These are phyloP conservation scores for Megalurothrips usitatus DNA, from an alignment of 2,888 invertebrate species.

Conservation along the genomic window DNA sequence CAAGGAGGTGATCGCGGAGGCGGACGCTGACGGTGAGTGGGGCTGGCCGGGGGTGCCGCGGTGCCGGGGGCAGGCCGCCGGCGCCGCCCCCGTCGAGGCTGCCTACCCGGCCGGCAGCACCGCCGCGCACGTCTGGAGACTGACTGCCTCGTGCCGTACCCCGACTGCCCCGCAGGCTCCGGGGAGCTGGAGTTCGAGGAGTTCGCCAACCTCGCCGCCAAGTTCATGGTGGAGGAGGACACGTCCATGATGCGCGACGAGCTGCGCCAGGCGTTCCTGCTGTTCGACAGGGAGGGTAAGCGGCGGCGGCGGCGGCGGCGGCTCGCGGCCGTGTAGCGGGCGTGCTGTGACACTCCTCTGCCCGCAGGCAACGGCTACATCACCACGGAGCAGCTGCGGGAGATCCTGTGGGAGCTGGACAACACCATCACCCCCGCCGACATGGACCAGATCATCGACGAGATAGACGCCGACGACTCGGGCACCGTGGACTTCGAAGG, in stretches of 20 bases:
- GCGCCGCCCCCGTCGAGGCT: no score
- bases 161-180: no score
- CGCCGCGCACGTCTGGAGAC: no score
- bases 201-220: conserved; percentile 52
- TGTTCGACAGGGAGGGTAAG: conserved; percentile 54
- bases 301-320: background rate
- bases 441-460: conserved; percentile 90
- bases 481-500: conserved; percentile 98
- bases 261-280: conserved; percentile 56
- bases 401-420: conserved; percentile 88
- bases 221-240: conserved; percentile 54
- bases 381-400: conserved; percentile 78
- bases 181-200: conserved; percentile 55
- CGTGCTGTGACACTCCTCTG: conserved; percentile 2
- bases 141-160: no score
- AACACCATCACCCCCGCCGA: conserved; percentile 85
- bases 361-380: conserved; percentile 77
- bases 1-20: conserved; percentile 54
- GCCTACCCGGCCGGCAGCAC: no score
- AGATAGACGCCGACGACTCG: conserved; percentile 94
- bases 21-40: conserved; percentile 53
- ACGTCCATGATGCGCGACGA: conserved; percentile 53
- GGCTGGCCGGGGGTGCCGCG: background rate
- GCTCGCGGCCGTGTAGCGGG: no score
- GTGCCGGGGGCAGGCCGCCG: no score